Base-by-base conservation (phyloP, 1,140 invertebrate genomes). In the Drosophila ananassae region DNA sequence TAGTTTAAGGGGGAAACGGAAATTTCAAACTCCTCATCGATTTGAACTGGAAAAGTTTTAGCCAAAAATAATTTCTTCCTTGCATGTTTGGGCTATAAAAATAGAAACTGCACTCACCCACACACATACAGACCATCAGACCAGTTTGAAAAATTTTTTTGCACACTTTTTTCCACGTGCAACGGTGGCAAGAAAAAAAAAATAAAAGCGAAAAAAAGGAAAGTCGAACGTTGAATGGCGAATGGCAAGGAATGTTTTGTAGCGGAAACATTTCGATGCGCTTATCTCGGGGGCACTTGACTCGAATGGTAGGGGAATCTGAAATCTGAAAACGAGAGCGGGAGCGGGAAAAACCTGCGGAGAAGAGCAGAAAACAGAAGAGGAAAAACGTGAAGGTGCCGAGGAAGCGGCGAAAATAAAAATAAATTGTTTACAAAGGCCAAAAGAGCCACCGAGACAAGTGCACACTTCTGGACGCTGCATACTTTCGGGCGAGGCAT, bases 211-310 rank as follows among this genome's bases (percentile, higher is more conserved):
- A 6, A 47, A 28, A 34, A 30, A 32, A 44, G 34, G 34, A 37
- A 37, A 37, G 10, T 32, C 34, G 12, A 12, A 34, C 2, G 46
- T 37, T 17, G 21, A 47, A 53, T 34, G 34, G 56, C 47, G 30
- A 56, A 50, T 48, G 55, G 30, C 44, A 32, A 64, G 59, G 59
- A 55, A 77, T 68, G 63, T 66, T 85, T 60, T 78, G 66, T 54
- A 56, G 51, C 81, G 60, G 68, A 85, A 85, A 85, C 81, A 85
- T 85, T 85, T 82, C 50, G 63, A 68, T 58, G 77, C 66, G 66
- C 79, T 87, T 87, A 87, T 87, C 78, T 89, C 61, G 71, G 57
- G 57, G 74, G 59, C 75, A 82, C 78, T 89, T 87, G 83, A 89
- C 72, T 79, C 66, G 57, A 55, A 47, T 47, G 22, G 44, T 3